Percentiles rank a stretch among this genome's conserved stretches.
These are phyloP conservation scores for Seira musarum DNA, from an alignment of 2,888 invertebrate species.

Conservation along the genomic window DNA sequence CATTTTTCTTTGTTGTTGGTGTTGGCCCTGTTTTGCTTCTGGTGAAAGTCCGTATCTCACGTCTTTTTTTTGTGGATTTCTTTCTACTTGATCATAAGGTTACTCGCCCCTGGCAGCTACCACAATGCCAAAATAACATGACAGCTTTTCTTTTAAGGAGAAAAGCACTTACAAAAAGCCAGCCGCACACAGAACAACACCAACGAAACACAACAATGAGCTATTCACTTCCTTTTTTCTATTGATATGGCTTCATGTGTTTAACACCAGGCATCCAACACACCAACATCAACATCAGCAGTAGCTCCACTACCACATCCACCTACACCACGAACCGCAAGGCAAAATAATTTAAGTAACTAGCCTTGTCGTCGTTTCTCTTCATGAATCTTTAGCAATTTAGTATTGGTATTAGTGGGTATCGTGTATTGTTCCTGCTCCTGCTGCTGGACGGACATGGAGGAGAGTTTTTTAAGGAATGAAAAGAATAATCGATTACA, in stretches of 20 bases:
- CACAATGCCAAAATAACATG: constrained; percentile 46
- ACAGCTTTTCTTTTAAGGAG: constrained; percentile 32
- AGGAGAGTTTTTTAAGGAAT: background rate
- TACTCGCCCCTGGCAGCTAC: constrained; percentile 37
- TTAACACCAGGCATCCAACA: constrained; percentile 10
- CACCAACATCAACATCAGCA: no score
- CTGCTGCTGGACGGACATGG: constrained; percentile 14
- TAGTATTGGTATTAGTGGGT: constrained; percentile 34
- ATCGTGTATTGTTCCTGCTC: constrained; percentile 15
- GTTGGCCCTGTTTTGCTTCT: background rate
- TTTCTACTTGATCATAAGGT: constrained; percentile 39
- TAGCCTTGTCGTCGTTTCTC: constrained; percentile 47
- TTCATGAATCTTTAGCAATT: constrained; percentile 34
- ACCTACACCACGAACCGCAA: background rate
- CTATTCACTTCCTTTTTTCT: constrained; percentile 36
- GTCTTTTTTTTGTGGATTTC: constrained; percentile 30
- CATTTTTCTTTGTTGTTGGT: constrained; percentile 1
- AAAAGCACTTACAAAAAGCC: constrained; percentile 32
- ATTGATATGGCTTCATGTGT: constrained; percentile 21
- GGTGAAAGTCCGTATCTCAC: constrained; percentile 23
- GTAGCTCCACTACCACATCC: no score
- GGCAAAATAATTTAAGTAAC: constrained; percentile 42
- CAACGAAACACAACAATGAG: constrained; percentile 7
- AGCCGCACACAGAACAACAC: constrained; percentile 10
- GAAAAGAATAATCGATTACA: constrained; percentile 40